A percentile compares a stretch with the other conserved stretches of the same genome.
These are phyloP conservation scores for Vollenhovia emeryi DNA, from an alignment of 1,140 invertebrate genomes.

Conservation along the genomic window DNA sequence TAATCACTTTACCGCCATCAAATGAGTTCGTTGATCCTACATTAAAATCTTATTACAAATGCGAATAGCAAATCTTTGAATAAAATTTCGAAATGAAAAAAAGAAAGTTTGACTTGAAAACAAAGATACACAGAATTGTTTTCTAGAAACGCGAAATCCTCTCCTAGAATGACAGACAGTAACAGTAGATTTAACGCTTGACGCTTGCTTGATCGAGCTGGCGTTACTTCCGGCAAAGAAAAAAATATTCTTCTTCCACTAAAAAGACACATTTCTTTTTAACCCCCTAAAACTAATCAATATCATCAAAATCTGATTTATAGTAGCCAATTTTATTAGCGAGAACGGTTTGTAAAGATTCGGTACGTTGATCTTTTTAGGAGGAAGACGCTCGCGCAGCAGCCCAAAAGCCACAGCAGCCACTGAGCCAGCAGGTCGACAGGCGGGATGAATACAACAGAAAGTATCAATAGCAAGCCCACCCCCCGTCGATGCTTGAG, in stretches of 20 bases:
- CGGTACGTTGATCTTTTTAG: conserved; percentile 65
- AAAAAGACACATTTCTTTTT: background rate
- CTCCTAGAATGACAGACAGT: background rate
- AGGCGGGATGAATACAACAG: conserved; percentile 80
- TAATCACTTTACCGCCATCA: background rate
- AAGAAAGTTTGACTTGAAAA: background rate
- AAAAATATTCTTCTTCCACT: background rate
- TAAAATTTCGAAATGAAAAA: background rate
- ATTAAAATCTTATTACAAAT: background rate
- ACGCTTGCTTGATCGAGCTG: background rate
- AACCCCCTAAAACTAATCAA: background rate
- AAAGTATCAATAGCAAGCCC: conserved; percentile 74
- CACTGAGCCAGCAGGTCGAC: conserved; percentile 80
- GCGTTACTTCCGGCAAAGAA: background rate
- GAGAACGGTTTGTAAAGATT: background rate
- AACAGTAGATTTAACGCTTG: background rate
- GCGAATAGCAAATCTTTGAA: background rate
- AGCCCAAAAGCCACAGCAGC: conserved; percentile 77
- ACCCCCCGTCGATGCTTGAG: background rate
- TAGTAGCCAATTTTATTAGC: background rate
- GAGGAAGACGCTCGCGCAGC: conserved; percentile 82
- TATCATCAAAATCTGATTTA: background rate
- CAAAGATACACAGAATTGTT: background rate
- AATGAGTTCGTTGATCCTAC: background rate
- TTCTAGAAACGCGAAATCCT: background rate